Percentiles rank a stretch among this genome's conserved stretches.
phyloP scores from a whole-genome alignment of 2,888 invertebrate genomes.

The Xestoiulus laeticollis region DNA sequence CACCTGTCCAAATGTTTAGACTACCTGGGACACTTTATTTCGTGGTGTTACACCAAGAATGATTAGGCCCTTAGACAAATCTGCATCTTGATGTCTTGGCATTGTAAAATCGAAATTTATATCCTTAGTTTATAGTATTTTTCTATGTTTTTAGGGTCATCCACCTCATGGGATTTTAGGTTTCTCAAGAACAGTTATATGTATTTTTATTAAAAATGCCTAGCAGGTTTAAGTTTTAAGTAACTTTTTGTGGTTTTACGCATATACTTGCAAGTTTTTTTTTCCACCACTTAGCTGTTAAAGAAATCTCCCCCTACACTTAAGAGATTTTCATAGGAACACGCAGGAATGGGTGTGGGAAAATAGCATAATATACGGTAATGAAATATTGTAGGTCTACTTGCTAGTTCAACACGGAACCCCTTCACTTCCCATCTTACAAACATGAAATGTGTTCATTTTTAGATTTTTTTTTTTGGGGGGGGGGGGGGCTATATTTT shows the following conservation, averaged over 20 bases:
- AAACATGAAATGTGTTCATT: neutral
- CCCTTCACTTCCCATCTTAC: neutral
- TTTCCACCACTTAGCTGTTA: neutral
- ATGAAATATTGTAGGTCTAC: neutral
- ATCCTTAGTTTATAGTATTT: too few relatives aligned
- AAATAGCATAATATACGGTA: neutral
- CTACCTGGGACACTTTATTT: too few relatives aligned
- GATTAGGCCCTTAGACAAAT: too few relatives aligned
- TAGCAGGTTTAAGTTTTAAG: neutral
- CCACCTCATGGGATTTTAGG: neutral
- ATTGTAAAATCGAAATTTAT: too few relatives aligned
- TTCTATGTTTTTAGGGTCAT: neutral
- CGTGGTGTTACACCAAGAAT: too few relatives aligned
- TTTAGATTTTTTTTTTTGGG: neutral
- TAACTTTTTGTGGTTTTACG: neutral
- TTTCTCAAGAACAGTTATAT: neutral
- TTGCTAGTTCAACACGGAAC: neutral
- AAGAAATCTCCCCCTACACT: slow-evolving; percentile 13
- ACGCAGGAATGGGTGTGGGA: neutral
- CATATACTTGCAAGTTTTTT: neutral
- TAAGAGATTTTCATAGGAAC: neutral
- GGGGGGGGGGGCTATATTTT: too few relatives aligned
- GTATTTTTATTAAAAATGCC: neutral
- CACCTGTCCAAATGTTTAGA: too few relatives aligned
- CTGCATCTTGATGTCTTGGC: too few relatives aligned